phyloP scores from a whole-genome alignment of 92 coral and sea anemone species.

The Bergia puertoricense region DNA sequence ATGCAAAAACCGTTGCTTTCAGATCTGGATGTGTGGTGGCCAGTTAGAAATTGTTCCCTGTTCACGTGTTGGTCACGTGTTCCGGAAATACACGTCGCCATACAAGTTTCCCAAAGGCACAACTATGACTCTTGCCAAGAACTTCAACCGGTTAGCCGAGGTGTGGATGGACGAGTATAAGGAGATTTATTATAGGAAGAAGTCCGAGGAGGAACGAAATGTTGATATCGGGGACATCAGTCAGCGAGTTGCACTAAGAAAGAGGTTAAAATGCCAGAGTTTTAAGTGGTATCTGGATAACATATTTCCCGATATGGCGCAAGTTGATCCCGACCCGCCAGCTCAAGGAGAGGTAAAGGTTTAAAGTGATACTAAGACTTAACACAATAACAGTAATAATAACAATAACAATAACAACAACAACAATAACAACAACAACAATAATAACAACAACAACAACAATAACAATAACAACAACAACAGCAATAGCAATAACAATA shows the following conservation, averaged over 20 bases:
- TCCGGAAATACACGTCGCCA: slow-evolving; percentile 86
- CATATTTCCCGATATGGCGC: slow-evolving; percentile 79
- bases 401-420: too few relatives aligned
- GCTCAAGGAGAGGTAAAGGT: slow-evolving; percentile 85
- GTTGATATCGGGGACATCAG: slow-evolving; percentile 86
- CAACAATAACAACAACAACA: too few relatives aligned
- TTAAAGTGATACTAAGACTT: background rate
- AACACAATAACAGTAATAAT: too few relatives aligned
- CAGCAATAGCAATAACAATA: too few relatives aligned
- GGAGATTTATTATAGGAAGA: slow-evolving; percentile 88
- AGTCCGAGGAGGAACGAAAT: slow-evolving; percentile 67
- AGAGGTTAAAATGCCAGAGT: slow-evolving; percentile 74
- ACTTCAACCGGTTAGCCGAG: slow-evolving; percentile 89
- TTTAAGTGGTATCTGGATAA: slow-evolving; percentile 82
- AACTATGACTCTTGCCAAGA: slow-evolving; percentile 73
- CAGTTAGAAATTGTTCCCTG: slow-evolving; percentile 86
- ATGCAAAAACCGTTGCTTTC: background rate
- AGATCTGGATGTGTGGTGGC: slow-evolving; percentile 96
- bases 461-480: too few relatives aligned
- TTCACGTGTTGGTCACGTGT: slow-evolving; percentile 94
- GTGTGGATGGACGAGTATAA: slow-evolving; percentile 54
- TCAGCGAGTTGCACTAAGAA: slow-evolving; percentile 71
- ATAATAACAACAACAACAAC: too few relatives aligned
- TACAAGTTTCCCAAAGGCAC: slow-evolving; percentile 88
- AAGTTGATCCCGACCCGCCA: slow-evolving; percentile 88